A percentile compares a stretch with the other conserved stretches of the same genome.
phyloP scores from a whole-genome alignment of 2,113 vertebrate genomes.

The Plecotus auritus region DNA sequence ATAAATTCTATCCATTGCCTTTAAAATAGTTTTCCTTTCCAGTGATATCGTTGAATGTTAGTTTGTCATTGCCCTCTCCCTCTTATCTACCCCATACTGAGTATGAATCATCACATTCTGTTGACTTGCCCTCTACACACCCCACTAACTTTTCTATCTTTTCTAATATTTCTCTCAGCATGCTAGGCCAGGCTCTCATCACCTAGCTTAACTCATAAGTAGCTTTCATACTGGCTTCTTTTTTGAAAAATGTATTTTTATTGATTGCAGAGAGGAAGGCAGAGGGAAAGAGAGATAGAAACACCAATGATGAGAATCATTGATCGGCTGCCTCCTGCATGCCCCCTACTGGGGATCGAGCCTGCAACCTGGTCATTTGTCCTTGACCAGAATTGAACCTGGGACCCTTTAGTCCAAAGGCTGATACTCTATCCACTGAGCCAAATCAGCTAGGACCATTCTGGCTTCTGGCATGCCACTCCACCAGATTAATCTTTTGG shows the following conservation, averaged over 20 bases:
- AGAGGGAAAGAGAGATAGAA: too few species aligned
- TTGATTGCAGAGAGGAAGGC: too few species aligned
- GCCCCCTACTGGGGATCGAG: too few species aligned
- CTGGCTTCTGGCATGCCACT: not conserved
- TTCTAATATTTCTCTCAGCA: not conserved
- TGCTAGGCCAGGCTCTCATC: not conserved
- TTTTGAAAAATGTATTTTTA: too few species aligned
- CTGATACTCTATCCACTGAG: too few species aligned
- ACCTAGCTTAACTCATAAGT: not conserved
- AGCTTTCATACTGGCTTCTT: not conserved
- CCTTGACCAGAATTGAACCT: too few species aligned
- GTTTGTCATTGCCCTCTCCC: not conserved
- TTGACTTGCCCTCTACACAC: not conserved
- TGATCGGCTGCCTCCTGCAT: too few species aligned
- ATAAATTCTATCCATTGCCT: not conserved
- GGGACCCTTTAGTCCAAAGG: too few species aligned
- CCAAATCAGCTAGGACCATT: too few species aligned
- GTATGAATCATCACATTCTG: not conserved
- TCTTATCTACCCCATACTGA: not conserved
- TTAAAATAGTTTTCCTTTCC: not conserved
- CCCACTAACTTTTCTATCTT: not conserved
- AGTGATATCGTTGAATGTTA: too few species aligned
- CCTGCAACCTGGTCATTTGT: too few species aligned
- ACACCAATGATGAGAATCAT: too few species aligned
- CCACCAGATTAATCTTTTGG: not conserved